Percentiles rank a stretch among this genome's conserved stretches.
phyloP scores from a whole-genome alignment of 2,113 vertebrate genomes.

The Pelvicachromis taeniatus region DNA sequence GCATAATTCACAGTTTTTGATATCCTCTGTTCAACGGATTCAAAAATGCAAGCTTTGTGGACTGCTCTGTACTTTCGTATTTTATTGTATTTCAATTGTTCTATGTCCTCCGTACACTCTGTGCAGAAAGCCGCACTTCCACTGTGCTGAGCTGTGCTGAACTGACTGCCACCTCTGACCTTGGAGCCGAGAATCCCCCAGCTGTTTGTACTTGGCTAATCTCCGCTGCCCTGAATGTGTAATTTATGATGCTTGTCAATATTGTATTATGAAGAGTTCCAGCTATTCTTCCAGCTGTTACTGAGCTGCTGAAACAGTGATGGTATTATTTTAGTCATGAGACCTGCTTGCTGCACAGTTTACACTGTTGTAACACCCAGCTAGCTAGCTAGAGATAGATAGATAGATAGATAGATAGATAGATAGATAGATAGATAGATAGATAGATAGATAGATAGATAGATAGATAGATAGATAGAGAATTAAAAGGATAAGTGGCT shows the following conservation, averaged over 20 bases:
- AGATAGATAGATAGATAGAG: too few species aligned
- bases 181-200: background rate
- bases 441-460: too few species aligned
- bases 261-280: background rate
- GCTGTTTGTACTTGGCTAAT: conserved; percentile 1
- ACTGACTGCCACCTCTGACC: background rate
- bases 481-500: too few species aligned
- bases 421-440: too few species aligned
- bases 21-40: background rate
- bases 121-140: background rate
- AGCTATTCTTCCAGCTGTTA: conserved; percentile 15
- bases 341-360: background rate
- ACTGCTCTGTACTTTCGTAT: background rate
- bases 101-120: background rate
- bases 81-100: background rate
- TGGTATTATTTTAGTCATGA: background rate
- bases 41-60: background rate
- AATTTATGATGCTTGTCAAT: conserved; percentile 7
- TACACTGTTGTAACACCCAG: background rate
- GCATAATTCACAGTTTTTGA: background rate
- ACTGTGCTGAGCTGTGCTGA: background rate
- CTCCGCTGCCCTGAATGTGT: background rate
- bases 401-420: too few species aligned
- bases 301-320: background rate
- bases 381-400: too few species aligned